Conservation (phyloP, 2,797 vertebrate species). For the Betta splendens region DNA sequence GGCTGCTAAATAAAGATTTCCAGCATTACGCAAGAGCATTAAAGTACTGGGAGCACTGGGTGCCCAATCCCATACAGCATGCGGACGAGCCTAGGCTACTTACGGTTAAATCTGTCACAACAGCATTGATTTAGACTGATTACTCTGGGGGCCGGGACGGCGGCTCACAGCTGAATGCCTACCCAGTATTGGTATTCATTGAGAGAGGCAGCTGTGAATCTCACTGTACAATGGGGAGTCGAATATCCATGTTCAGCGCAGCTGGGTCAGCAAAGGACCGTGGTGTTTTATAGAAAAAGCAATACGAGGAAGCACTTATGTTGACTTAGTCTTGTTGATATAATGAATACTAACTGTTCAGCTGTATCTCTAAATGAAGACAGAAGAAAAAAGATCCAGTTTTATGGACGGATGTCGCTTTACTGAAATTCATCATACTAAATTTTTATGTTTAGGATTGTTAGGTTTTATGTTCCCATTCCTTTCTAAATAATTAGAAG, state of each 20-base stretch:
- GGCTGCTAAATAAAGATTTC: constrained; percentile 40
- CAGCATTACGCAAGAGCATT: constrained; percentile 57
- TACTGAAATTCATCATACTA: background rate
- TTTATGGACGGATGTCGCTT: background rate
- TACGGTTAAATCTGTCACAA: constrained; percentile 65
- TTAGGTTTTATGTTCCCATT: background rate
- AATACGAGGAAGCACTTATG: constrained; percentile 10
- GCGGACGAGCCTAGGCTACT: constrained; percentile 50
- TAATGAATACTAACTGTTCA: constrained; percentile 9
- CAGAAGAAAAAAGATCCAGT: background rate
- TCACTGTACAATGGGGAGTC: constrained; percentile 41
- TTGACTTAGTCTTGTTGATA: constrained; percentile 14
- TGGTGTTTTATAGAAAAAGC: constrained; percentile 30
- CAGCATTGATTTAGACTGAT: constrained; percentile 67
- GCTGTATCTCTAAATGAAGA: background rate
- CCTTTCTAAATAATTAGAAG: background rate
- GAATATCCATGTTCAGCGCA: constrained; percentile 37
- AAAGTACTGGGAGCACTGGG: constrained; percentile 61
- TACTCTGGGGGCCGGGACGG: constrained; percentile 36
- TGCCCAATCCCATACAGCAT: constrained; percentile 23
- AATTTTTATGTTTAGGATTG: background rate
- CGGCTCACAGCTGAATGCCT: constrained; percentile 56
- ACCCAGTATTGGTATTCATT: constrained; percentile 45
- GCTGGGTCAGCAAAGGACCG: constrained; percentile 51
- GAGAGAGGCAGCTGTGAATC: constrained; percentile 48